Conservation (phyloP, 2,113 vertebrate species). For the Montifringilla adamsi region DNA sequence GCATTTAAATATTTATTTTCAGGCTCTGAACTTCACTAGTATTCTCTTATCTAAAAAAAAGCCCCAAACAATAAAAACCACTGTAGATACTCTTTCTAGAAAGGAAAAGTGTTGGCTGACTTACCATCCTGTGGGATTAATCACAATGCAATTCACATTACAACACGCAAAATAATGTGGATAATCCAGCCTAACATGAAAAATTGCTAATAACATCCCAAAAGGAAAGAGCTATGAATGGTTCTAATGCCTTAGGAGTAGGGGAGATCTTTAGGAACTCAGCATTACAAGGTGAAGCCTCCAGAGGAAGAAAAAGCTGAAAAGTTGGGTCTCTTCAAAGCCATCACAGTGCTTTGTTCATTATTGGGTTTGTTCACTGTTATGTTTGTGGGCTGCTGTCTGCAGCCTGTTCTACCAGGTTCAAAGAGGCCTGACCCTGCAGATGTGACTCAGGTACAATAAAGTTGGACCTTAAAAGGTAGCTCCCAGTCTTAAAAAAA, state of each 20-base stretch:
- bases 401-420: neutral
- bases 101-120: neutral
- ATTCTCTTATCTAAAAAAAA: neutral
- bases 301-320: neutral
- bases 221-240: conserved; percentile 31
- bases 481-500: neutral
- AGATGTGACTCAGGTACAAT: neutral
- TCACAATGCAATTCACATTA: conserved; percentile 38
- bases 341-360: neutral
- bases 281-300: neutral
- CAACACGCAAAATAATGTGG: conserved; percentile 32
- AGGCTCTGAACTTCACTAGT: neutral
- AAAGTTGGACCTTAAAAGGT: neutral
- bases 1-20: conserved; percentile 58
- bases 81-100: conserved; percentile 18
- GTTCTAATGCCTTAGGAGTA: neutral
- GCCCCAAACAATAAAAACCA: neutral
- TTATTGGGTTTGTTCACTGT: neutral
- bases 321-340: neutral
- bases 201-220: conserved; percentile 38
- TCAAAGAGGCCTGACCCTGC: neutral
- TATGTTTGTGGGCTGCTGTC: neutral
- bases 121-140: conserved; percentile 20
- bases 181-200: conserved; percentile 35
- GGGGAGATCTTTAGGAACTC: neutral